These are phyloP conservation scores for Cacoxenus indagator DNA, from an alignment of 2,888 invertebrate genomes.

Conservation along the genomic window DNA sequence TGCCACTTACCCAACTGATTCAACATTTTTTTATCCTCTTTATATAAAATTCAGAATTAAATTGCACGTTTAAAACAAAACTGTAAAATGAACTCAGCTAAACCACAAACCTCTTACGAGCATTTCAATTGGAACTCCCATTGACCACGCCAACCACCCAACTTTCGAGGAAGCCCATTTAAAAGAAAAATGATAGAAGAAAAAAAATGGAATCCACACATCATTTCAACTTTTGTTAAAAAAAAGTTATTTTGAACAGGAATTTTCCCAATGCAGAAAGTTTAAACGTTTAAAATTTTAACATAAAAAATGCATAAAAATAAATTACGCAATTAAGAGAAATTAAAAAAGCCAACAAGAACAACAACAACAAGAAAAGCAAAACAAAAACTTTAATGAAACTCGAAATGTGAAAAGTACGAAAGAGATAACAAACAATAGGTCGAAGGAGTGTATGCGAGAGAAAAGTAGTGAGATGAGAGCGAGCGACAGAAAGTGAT, in stretches of 20 bases:
- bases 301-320: constrained; percentile 50
- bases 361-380: not conserved
- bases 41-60: too few species aligned
- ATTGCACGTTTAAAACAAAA: too few species aligned
- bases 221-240: not conserved
- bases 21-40: too few species aligned
- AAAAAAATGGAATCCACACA: not conserved
- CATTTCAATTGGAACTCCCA: too few species aligned
- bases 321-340: constrained; percentile 52
- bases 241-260: too few species aligned
- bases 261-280: too few species aligned
- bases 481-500: not conserved
- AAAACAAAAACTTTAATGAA: not conserved
- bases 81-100: too few species aligned
- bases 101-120: too few species aligned
- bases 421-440: not conserved
- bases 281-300: constrained; percentile 12
- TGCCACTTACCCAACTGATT: too few species aligned
- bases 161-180: too few species aligned
- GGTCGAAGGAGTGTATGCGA: not conserved
- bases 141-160: too few species aligned
- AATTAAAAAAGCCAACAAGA: constrained; percentile 40
- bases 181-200: too few species aligned
- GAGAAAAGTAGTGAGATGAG: not conserved
- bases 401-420: constrained; percentile 1